Evolutionary conservation across 2,113 vertebrate genomes (phyloP), one percentile per base, ranked within the genome.

Genomic region (Hiodon alosoides): DNA sequence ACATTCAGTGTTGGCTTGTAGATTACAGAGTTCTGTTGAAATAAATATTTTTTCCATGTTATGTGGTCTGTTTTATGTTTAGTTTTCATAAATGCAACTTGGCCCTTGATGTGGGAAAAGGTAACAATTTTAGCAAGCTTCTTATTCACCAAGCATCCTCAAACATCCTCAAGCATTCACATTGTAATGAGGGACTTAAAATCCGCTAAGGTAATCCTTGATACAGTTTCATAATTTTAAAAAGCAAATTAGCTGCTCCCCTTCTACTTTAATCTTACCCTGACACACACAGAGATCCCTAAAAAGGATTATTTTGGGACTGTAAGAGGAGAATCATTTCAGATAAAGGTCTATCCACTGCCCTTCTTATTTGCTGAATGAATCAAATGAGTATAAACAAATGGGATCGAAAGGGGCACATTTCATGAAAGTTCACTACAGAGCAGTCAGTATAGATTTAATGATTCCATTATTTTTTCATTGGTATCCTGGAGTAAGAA

Each of bases 1-100:
- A 87, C 87, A 70, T 90, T 90, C 84, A 86, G 81, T 92, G 90
- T 92, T 91, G 86, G 89, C 90, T 92, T 94, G 89, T 92, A 93
- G 92, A 92, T 92, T 91, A 89, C 92, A 88, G 89, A 91, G 77
- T 83, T 82, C 72, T 78, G 77, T 80, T 80, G 13, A 86, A 85
- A 83, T 84, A 85, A 86, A 86, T 82, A 82, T 82, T 81, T 85
- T 86, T 83, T 83, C 76, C 81, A 81, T 85, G 81, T 80, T 81
- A 76, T 51, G 47, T 69, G 69, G 48, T 62, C 57, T 77, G 7
- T 16, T 9, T 65, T 66, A 31, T 54, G 60, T 65, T 52, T 7
- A 46, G 50, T 78, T 52, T 69, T n/a, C 58, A 2, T 6, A 47
- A 5, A 7, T 59, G 46, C 54, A 13, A 8, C 16, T 59, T 11